Conservation (phyloP, 2,797 vertebrate species). For the Cetoscarus ocellatus region DNA sequence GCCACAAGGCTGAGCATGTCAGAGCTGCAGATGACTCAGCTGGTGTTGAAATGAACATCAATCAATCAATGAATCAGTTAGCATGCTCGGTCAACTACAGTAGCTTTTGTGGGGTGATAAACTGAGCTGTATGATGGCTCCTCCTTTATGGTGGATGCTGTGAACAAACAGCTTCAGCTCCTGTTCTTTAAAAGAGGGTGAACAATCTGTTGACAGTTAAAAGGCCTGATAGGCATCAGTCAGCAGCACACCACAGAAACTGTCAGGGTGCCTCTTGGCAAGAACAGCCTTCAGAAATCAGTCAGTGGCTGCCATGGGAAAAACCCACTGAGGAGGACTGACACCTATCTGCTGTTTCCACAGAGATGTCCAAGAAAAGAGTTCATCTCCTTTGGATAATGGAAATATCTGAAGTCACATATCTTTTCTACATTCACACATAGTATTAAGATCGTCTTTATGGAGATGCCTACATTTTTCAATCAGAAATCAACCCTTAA, state of each 20-base stretch:
- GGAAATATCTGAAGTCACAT: not conserved
- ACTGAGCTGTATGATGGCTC: not conserved
- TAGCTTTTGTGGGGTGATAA: not conserved
- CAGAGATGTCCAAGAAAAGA: not conserved
- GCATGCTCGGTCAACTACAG: not conserved
- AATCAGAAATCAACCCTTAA: not conserved
- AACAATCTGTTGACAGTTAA: not conserved
- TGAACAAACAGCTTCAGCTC: not conserved
- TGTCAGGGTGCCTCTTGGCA: constrained; percentile 6
- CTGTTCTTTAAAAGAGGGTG: not conserved
- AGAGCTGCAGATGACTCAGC: not conserved
- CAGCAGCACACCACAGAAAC: not conserved
- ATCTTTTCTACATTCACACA: not conserved
- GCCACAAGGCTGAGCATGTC: not conserved
- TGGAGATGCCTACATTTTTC: not conserved
- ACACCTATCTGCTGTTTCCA: constrained; percentile 13
- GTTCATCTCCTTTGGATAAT: not conserved
- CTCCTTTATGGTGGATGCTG: not conserved
- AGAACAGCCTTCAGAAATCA: not conserved
- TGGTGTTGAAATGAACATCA: not conserved
- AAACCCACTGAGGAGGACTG: constrained; percentile 1
- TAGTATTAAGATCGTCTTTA: not conserved
- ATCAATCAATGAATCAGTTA: not conserved
- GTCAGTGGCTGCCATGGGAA: constrained; percentile 11
- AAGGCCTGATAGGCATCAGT: not conserved